phyloP scores from a whole-genome alignment of 2,797 vertebrate species.

The Oreortyx pictus region DNA sequence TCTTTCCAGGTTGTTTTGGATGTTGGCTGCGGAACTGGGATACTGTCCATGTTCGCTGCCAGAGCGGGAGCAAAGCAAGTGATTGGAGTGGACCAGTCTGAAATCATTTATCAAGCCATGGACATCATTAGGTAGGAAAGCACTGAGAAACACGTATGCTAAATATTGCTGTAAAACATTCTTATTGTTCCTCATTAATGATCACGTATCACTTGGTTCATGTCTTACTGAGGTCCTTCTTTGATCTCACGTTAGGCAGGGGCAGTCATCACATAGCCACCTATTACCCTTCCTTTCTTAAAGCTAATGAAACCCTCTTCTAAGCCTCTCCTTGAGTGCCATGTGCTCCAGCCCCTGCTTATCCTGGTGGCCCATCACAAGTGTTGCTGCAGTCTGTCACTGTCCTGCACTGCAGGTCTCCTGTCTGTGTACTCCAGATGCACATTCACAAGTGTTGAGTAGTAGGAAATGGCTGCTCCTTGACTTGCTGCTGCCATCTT shows the following conservation, averaged over 20 bases:
- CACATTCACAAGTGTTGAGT: neutral
- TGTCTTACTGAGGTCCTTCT: neutral
- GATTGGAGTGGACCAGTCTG: constrained; percentile 94
- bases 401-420: too few species aligned
- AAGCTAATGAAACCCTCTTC: neutral
- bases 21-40: constrained; percentile 96
- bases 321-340: neutral
- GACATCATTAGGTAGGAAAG: constrained; percentile 91
- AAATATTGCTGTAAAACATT: neutral
- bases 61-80: constrained; percentile 91
- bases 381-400: neutral
- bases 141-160: neutral
- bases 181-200: neutral
- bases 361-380: neutral
- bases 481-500: neutral
- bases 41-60: constrained; percentile 96
- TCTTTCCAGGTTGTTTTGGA: constrained; percentile 90
- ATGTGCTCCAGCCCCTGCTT: neutral
- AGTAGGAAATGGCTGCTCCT: neutral
- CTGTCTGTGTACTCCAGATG: neutral
- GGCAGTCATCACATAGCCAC: too few species aligned
- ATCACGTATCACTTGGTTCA: neutral
- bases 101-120: constrained; percentile 96
- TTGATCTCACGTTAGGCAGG: neutral
- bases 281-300: neutral